phyloP scores from a whole-genome alignment of 53 echinoderm and acorn worm species.

The Arbacia lixula region DNA sequence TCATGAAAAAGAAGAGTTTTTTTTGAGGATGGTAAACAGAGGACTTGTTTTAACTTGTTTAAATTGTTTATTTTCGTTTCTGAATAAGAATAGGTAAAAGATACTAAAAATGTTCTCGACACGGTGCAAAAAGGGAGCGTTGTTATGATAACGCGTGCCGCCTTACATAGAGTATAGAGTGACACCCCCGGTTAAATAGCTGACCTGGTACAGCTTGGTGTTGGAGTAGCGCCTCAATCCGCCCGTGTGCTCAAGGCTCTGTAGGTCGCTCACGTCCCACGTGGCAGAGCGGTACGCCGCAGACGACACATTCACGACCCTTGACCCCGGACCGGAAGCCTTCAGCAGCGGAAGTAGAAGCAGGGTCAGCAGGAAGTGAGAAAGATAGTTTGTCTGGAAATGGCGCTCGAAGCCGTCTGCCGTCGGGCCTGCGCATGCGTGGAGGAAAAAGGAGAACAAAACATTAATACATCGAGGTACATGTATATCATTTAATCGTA shows the following conservation, averaged over 20 bases:
- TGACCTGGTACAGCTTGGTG: conserved; percentile 62
- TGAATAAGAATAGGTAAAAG: not conserved
- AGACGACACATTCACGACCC: conserved; percentile 74
- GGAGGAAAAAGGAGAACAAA: too few relatives aligned
- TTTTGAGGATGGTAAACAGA: too few relatives aligned
- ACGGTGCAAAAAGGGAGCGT: not conserved
- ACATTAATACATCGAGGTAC: too few relatives aligned
- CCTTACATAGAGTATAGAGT: too few relatives aligned
- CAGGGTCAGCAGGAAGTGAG: conserved; percentile 78
- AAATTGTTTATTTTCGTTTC: too few relatives aligned
- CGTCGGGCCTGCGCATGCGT: not conserved
- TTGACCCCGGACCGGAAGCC: conserved; percentile 57
- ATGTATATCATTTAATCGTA: too few relatives aligned
- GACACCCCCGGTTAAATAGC: too few relatives aligned
- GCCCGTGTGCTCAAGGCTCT: not conserved
- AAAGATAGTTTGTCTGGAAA: conserved; percentile 90
- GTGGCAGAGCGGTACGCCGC: conserved; percentile 47
- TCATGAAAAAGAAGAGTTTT: too few relatives aligned
- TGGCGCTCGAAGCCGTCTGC: conserved; percentile 73
- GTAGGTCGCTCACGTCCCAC: conserved; percentile 34
- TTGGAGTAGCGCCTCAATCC: conserved; percentile 32
- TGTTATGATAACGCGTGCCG: too few relatives aligned
- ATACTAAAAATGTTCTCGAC: not conserved
- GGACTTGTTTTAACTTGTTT: too few relatives aligned
- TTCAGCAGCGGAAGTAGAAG: conserved; percentile 79